phyloP scores from a whole-genome alignment of 2,888 invertebrate species.

The Apoderus coryli region DNA sequence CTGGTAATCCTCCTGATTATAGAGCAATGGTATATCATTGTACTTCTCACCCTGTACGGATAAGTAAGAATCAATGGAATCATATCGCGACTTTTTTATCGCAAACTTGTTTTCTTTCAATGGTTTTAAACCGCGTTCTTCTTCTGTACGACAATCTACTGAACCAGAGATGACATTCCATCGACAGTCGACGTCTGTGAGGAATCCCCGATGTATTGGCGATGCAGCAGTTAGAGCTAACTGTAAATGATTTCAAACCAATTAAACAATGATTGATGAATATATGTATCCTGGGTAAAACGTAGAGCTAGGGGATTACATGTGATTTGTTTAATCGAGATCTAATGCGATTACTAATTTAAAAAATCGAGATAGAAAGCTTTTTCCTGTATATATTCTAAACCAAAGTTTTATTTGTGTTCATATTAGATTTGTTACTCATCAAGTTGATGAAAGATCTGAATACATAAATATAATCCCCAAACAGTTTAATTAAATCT shows the following conservation, averaged over 20 bases:
- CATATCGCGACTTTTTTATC: constrained; percentile 90
- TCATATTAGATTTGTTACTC: too few species aligned
- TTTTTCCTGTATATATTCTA: too few species aligned
- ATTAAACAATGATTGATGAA: constrained; percentile 6
- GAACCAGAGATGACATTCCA: constrained; percentile 96
- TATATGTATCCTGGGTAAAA: too few species aligned
- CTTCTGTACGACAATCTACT: constrained; percentile 87
- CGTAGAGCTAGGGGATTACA: neutral
- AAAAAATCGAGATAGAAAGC: too few species aligned
- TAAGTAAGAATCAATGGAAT: constrained; percentile 94
- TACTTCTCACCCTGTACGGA: constrained; percentile 80
- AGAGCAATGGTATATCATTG: constrained; percentile 85
- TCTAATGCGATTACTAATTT: too few species aligned
- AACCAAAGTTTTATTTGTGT: too few species aligned
- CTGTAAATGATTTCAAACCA: constrained; percentile 42
- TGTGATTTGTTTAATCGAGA: neutral
- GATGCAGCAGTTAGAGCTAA: constrained; percentile 94
- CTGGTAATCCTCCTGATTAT: constrained; percentile 70
- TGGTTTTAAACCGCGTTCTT: constrained; percentile 73
- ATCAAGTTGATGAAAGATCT: too few species aligned
- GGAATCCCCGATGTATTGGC: constrained; percentile 82
- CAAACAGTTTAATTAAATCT: too few species aligned
- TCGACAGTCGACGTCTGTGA: constrained; percentile 93
- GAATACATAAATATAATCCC: too few species aligned
- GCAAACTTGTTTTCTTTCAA: constrained; percentile 61